These are phyloP conservation scores for Pseudococcus longispinus DNA, from an alignment of 2,888 invertebrate species.

Conservation along the genomic window DNA sequence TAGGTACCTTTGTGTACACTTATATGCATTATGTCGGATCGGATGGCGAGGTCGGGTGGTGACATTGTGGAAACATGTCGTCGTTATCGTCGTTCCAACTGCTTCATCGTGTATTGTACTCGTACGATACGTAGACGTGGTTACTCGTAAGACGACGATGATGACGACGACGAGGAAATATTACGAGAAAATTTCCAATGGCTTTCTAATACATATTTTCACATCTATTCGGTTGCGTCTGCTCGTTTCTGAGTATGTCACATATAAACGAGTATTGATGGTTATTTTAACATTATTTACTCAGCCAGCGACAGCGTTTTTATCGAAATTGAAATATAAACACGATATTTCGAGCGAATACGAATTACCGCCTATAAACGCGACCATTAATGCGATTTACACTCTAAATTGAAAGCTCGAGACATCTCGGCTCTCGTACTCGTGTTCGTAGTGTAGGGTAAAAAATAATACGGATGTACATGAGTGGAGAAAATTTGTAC, in stretches of 20 bases:
- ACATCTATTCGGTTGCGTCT: not conserved
- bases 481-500: not conserved
- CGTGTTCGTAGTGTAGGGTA: not conserved
- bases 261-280: constrained; percentile 24
- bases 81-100: not conserved
- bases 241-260: not conserved
- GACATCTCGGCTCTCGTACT: not conserved
- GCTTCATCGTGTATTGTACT: not conserved
- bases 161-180: not conserved
- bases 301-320: constrained; percentile 9
- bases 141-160: not conserved
- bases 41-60: not conserved
- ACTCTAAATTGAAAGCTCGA: not conserved
- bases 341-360: constrained; percentile 6
- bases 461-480: not conserved
- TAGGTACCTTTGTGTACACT: not conserved
- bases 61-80: not conserved
- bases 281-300: constrained; percentile 14
- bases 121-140: not conserved
- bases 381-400: not conserved
- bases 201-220: constrained; percentile 26
- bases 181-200: constrained; percentile 9
- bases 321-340: constrained; percentile 36
- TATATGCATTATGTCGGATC: not conserved
- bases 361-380: not conserved